Percentiles rank a stretch among this genome's conserved stretches.
These are phyloP conservation scores for Bos javanicus DNA, from an alignment of 2,113 vertebrate species.

Conservation along the genomic window DNA sequence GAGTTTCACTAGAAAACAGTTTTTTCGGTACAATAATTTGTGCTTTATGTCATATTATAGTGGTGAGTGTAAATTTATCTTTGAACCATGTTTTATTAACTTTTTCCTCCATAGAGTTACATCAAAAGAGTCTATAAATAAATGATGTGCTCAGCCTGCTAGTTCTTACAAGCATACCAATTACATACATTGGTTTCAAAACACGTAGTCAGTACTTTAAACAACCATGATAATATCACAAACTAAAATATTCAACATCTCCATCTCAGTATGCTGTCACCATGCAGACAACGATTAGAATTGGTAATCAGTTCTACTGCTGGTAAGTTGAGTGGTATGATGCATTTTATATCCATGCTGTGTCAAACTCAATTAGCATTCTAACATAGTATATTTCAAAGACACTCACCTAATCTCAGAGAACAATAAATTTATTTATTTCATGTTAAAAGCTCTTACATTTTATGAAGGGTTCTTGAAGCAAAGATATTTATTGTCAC, in stretches of 20 bases:
- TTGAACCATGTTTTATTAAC: conserved; percentile 88
- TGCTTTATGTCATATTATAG: conserved; percentile 83
- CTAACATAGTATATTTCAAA: conserved; percentile 81
- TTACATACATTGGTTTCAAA: conserved; percentile 86
- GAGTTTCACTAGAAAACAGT: conserved; percentile 79
- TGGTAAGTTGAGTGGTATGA: conserved; percentile 83
- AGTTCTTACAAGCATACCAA: conserved; percentile 88
- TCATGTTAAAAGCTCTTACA: conserved; percentile 70
- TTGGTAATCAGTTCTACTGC: conserved; percentile 88
- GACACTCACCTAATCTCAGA: conserved; percentile 78
- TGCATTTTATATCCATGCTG: conserved; percentile 85
- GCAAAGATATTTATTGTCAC: conserved; percentile 67
- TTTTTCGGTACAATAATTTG: conserved; percentile 84
- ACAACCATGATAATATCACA: conserved; percentile 87
- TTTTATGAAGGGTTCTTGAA: conserved; percentile 67
- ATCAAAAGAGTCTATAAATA: conserved; percentile 89
- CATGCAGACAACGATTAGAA: conserved; percentile 85
- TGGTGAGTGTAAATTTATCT: conserved; percentile 85
- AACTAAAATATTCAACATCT: conserved; percentile 88
- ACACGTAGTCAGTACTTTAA: conserved; percentile 89
- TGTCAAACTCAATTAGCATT: conserved; percentile 90
- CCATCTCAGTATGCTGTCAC: conserved; percentile 85
- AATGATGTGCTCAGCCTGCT: conserved; percentile 85
- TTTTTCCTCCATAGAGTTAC: conserved; percentile 78
- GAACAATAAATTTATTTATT: conserved; percentile 79